Conservation (phyloP, 2,113 vertebrate species). For the Indri indri region DNA sequence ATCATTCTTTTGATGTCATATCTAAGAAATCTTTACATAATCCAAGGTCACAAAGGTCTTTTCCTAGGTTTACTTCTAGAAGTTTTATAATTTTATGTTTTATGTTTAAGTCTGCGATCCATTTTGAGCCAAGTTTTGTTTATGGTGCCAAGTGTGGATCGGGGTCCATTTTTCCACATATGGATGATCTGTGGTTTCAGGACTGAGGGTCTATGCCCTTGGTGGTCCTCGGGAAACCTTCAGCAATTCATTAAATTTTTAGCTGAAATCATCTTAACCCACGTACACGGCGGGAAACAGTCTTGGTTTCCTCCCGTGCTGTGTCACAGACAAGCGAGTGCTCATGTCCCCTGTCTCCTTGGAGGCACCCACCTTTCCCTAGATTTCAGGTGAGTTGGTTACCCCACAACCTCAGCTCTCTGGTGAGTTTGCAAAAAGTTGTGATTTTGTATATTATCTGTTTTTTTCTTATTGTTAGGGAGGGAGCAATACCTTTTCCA, state of each 20-base stretch:
- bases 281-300: too few relatives aligned
- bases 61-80: not conserved
- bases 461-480: too few relatives aligned
- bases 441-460: too few relatives aligned
- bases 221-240: not conserved
- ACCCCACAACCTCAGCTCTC: not conserved
- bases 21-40: not conserved
- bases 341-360: not conserved
- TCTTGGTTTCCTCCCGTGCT: not conserved
- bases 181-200: not conserved
- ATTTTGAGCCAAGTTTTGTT: not conserved
- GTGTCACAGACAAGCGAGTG: not conserved
- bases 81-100: not conserved
- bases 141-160: not conserved
- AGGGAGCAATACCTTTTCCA: not conserved
- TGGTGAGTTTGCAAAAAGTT: too few relatives aligned
- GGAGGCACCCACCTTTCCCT: not conserved
- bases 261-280: not conserved
- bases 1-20: not conserved
- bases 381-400: not conserved
- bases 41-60: not conserved
- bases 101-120: not conserved
- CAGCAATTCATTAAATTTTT: not conserved
- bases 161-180: not conserved
- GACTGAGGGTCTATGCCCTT: not conserved